These are phyloP conservation scores for Copidosoma floridanum DNA, from an alignment of 1,140 invertebrate genomes.

Conservation along the genomic window DNA sequence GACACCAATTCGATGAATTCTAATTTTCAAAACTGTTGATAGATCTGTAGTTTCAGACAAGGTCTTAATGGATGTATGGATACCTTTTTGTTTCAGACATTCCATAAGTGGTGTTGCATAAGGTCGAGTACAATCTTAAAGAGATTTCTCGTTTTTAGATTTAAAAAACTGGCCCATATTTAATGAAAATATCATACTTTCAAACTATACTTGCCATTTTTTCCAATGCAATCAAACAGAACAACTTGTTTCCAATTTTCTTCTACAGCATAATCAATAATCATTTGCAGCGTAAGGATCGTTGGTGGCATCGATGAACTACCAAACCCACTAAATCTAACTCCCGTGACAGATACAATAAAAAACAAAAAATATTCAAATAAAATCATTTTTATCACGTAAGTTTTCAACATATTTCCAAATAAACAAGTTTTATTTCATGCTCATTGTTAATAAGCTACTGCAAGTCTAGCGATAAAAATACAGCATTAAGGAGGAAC, in stretches of 20 bases:
- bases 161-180: too few relatives aligned
- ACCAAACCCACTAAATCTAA: background rate
- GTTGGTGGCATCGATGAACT: conserved; percentile 26
- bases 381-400: too few relatives aligned
- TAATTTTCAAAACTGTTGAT: background rate
- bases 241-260: conserved; percentile 53
- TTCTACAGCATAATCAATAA: conserved; percentile 52
- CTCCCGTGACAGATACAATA: background rate
- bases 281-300: conserved; percentile 39
- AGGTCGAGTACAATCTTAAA: conserved; percentile 27
- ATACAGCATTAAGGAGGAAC: too few relatives aligned
- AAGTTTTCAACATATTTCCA: too few relatives aligned
- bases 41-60: background rate
- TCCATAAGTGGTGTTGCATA: conserved; percentile 26
- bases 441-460: too few relatives aligned
- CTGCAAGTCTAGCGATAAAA: too few relatives aligned
- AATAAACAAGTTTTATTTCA: too few relatives aligned
- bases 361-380: too few relatives aligned
- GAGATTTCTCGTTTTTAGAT: too few relatives aligned
- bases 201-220: conserved; percentile 24
- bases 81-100: conserved; percentile 28
- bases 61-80: conserved; percentile 18
- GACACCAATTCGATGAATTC: background rate
- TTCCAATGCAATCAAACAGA: conserved; percentile 36
- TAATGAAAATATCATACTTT: background rate